Evolutionary conservation across 2,113 vertebrate species (phyloP).

Genomic region (Corythoichthys intestinalis): DNA sequence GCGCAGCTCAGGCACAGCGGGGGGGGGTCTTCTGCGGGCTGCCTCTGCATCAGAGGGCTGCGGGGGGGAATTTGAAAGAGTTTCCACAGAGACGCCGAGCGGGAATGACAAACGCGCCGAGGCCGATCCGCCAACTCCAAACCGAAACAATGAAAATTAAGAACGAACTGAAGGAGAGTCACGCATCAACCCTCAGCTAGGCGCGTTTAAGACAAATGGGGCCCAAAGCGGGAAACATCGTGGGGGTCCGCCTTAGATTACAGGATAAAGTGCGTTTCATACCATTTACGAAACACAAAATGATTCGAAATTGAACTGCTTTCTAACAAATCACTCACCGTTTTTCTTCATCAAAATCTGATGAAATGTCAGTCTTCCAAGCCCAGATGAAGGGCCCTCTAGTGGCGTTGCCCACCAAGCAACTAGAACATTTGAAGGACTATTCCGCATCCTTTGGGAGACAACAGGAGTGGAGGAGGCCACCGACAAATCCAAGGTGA

Average conservation of each 20-base stretch:
- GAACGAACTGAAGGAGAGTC: not conserved
- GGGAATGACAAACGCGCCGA: constrained; percentile 43
- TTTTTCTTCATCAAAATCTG: no score
- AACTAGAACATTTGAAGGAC: constrained; percentile 20
- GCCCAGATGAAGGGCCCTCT: constrained; percentile 1
- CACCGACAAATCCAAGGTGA: constrained; percentile 58
- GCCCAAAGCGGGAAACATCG: not conserved
- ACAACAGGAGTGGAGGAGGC: constrained; percentile 43
- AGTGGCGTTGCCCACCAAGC: constrained; percentile 5
- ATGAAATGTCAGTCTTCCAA: no score
- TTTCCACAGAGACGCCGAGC: not conserved
- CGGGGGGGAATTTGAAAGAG: not conserved
- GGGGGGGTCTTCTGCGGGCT: not conserved
- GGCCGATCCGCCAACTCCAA: constrained; percentile 57
- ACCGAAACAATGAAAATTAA: not conserved
- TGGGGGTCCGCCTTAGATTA: not conserved
- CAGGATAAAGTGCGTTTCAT: not conserved
- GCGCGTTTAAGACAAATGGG: not conserved
- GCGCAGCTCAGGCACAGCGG: not conserved
- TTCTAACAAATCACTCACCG: no score
- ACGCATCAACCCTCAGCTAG: no score
- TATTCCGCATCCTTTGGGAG: constrained; percentile 40
- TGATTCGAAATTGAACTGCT: no score
- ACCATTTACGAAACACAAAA: not conserved
- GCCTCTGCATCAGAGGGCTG: constrained; percentile 8